These are phyloP conservation scores for Cossypha polioptera DNA, from an alignment of 2,797 vertebrate genomes.

Conservation along the genomic window DNA sequence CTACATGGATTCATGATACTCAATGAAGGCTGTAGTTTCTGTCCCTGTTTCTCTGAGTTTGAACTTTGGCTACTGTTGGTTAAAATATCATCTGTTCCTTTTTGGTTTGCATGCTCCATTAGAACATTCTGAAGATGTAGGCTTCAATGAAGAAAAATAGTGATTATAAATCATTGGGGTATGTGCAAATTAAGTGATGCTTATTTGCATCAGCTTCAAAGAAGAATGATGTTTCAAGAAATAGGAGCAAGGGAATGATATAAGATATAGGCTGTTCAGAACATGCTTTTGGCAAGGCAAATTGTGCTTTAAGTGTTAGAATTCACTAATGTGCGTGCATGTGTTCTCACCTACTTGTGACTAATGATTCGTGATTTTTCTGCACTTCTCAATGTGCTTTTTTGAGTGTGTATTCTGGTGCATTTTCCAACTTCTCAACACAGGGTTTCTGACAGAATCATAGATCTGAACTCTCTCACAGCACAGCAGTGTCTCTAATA, in stretches of 20 bases:
- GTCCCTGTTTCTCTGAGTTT: background rate
- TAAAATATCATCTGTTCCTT: background rate
- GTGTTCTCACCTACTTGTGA: background rate
- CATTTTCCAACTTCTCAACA: conserved; percentile 7
- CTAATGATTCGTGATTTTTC: background rate
- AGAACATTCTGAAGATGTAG: background rate
- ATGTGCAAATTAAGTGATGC: background rate
- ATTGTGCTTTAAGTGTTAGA: background rate
- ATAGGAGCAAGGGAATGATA: background rate
- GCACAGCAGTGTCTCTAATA: background rate
- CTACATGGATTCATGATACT: background rate
- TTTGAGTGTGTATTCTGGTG: background rate
- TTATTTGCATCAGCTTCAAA: background rate
- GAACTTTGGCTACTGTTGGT: background rate
- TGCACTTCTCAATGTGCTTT: background rate
- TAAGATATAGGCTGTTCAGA: background rate
- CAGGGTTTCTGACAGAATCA: conserved; percentile 12
- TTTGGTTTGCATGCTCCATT: background rate
- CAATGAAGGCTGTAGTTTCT: background rate
- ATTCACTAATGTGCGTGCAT: background rate
- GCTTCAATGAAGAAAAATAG: background rate
- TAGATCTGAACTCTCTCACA: background rate
- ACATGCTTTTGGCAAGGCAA: background rate
- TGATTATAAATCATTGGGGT: background rate
- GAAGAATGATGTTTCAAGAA: background rate